Base-by-base conservation (phyloP, 2,797 vertebrate genomes). In the Sebastes miniatus region DNA sequence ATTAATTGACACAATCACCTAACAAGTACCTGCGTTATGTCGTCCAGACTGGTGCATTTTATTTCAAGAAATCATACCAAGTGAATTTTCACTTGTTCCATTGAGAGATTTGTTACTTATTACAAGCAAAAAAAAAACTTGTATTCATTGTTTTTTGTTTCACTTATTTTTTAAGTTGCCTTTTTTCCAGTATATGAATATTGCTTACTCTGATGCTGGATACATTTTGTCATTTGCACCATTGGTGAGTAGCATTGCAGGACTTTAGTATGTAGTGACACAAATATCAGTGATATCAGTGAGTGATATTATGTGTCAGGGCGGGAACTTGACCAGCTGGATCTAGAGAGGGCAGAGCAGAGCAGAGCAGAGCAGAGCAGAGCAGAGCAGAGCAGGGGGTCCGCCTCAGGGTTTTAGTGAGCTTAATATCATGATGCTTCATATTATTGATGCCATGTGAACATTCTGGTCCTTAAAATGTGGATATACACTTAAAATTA, bases 261-360 rank as follows among this genome's bases (percentile, higher is more conserved):
- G 12, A 14, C 9, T 7, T 52, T 39, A 18, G 12, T 77, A 31
- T 20, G 56, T 6, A n/a, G 20, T 50, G 52, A 24, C 14, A 52
- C 50, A 52, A 1, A n/a, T 52, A 43, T 52, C 29, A 70, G 36
- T 22, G 36, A 68, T 50, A 50, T 50, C 47, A 50, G 47, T 20
- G 18, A 50, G 18, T 20, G 47, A 50, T 50, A 50, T 50, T 65
- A 43, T 32, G 9, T 66, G 57, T 62, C 7, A 3, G 58, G 25
- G 39, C 1, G 20, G 32, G 73, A 85, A 80, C 52, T 11, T 58
- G 25, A 79, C 62, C 76, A 72, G 65, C 79, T 81, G 72, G 34
- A 39, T 73, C 7, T 66, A 43, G 39, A 50, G 47, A 50, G 47
- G 47, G 47, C 14, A 62, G 39, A 39, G 31, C 36, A 0, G 36